These are phyloP conservation scores for Protodeltote pygarga DNA, from an alignment of 2,888 invertebrate species.

Conservation along the genomic window DNA sequence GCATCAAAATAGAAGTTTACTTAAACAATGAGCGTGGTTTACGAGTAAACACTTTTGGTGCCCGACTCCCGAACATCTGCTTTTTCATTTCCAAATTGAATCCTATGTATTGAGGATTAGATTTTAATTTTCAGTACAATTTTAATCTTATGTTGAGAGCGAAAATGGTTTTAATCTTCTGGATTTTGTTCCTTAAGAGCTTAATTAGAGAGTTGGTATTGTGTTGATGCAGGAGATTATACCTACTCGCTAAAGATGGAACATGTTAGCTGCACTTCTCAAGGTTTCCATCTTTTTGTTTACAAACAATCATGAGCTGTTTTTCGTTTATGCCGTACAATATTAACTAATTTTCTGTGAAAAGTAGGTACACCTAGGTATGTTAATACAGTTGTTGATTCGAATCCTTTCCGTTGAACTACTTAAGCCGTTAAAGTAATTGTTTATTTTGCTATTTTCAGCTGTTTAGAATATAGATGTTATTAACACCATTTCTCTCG, in stretches of 20 bases:
- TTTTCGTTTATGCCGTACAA: conserved; percentile 72
- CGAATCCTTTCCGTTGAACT: conserved; percentile 50
- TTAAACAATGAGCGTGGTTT: conserved; percentile 85
- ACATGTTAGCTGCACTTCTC: conserved; percentile 76
- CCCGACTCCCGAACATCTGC: conserved; percentile 65
- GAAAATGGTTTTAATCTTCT: conserved; percentile 46
- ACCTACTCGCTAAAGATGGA: conserved; percentile 67
- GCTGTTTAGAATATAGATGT: conserved; percentile 8
- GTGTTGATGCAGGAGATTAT: conserved; percentile 17
- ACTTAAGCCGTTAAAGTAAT: conserved; percentile 24
- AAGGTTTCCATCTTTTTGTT: conserved; percentile 75
- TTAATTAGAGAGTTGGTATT: conserved; percentile 53
- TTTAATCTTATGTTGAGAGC: conserved; percentile 34
- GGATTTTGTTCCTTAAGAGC: conserved; percentile 43
- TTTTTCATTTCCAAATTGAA: conserved; percentile 49
- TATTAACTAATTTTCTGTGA: conserved; percentile 77
- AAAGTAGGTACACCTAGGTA: conserved; percentile 66
- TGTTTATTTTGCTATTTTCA: conserved; percentile 16
- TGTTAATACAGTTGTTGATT: too few relatives aligned
- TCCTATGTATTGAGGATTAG: conserved; percentile 52
- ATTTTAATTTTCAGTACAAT: conserved; percentile 45
- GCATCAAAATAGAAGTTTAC: conserved; percentile 83
- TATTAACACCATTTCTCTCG: not conserved
- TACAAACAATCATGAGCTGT: conserved; percentile 79
- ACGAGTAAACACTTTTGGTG: conserved; percentile 78